Percentiles rank a stretch among this genome's conserved stretches.
These are phyloP conservation scores for Fragum sueziense DNA, from an alignment of 2,888 invertebrate genomes.

Conservation along the genomic window DNA sequence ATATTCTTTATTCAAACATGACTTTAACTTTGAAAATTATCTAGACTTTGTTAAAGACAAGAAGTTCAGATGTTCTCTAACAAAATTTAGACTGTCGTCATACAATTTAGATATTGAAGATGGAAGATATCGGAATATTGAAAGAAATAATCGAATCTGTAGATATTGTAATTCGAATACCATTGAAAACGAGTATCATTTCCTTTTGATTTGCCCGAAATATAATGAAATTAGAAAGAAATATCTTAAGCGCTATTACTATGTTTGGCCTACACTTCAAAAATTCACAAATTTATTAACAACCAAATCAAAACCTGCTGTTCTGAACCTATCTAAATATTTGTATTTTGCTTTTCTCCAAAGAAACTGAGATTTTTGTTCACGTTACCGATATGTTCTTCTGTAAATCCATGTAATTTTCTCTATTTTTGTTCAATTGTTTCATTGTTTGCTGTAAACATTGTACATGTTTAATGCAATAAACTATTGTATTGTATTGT, in stretches of 20 bases:
- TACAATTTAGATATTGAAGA: slow-evolving; percentile 1
- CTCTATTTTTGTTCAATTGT: neutral
- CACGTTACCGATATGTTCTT: neutral
- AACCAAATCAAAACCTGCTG: neutral
- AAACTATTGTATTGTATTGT: too few relatives aligned
- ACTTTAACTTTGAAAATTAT: neutral
- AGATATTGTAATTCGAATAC: neutral
- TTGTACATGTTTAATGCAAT: neutral
- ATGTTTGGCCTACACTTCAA: neutral
- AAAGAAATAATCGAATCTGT: neutral
- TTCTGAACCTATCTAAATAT: neutral
- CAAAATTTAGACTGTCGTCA: slow-evolving; percentile 5
- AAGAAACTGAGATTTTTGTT: neutral
- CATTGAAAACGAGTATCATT: neutral
- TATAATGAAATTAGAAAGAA: neutral
- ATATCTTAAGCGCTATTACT: slow-evolving; percentile 7
- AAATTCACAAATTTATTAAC: neutral
- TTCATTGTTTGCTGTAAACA: neutral
- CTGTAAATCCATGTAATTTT: neutral
- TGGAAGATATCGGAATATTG: neutral
- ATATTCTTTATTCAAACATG: neutral
- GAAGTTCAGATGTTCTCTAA: neutral
- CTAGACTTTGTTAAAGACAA: neutral
- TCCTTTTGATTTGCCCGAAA: slow-evolving; percentile 4
- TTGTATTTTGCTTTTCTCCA: neutral